Evolutionary conservation across 2,113 vertebrate species (phyloP).

Genomic region (Callospermophilus lateralis): DNA sequence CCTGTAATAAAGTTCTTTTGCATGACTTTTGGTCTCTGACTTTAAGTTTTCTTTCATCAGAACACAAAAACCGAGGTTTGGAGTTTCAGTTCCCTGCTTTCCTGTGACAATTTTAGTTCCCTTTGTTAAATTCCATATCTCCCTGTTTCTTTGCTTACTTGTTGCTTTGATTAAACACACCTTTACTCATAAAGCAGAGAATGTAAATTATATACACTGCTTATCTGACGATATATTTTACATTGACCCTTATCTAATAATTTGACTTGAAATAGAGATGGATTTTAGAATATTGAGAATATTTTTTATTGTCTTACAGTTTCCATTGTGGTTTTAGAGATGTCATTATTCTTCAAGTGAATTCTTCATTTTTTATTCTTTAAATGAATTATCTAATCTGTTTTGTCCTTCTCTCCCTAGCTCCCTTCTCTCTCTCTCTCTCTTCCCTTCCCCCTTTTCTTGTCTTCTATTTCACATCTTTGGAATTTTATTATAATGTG

Average conservation of each 20-base stretch:
- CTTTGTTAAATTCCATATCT: not conserved
- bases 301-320: not conserved
- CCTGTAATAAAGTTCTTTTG: too few relatives aligned
- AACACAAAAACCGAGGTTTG: too few relatives aligned
- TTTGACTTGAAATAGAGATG: not conserved
- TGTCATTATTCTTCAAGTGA: not conserved
- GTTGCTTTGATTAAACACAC: not conserved
- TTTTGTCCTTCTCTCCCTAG: too few relatives aligned
- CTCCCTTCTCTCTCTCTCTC: too few relatives aligned
- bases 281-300: not conserved
- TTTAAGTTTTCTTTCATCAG: too few relatives aligned
- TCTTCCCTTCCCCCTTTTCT: too few relatives aligned
- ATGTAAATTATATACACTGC: not conserved
- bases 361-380: not conserved
- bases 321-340: not conserved
- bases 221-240: not conserved
- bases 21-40: too few relatives aligned
- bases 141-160: not conserved
- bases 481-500: not conserved
- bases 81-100: too few relatives aligned
- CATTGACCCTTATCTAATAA: not conserved
- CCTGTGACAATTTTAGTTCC: not conserved
- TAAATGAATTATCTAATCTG: not conserved
- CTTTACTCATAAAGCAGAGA: not conserved
- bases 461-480: not conserved